phyloP scores from a whole-genome alignment of 64 coral and sea anemone species.

The Montipora cactus region DNA sequence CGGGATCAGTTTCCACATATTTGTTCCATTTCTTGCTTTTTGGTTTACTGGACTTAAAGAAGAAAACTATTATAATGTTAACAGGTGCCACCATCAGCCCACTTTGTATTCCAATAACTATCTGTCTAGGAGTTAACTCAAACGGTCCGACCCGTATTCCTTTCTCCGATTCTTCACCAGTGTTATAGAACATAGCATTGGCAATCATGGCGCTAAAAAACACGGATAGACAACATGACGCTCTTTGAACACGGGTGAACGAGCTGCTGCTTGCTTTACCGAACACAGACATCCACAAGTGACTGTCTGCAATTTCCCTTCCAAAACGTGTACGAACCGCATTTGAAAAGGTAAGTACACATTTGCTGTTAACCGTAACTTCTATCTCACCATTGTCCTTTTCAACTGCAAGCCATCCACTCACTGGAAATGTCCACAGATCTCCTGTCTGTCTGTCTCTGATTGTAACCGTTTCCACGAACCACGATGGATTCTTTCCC shows the following conservation, averaged over 20 bases:
- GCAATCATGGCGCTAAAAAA: constrained; percentile 57
- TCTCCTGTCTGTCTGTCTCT: constrained; percentile 40
- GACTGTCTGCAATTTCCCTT: constrained; percentile 11
- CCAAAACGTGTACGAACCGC: background rate
- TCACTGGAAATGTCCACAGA: constrained; percentile 16
- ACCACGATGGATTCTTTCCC: constrained; percentile 65
- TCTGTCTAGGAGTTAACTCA: constrained; percentile 22
- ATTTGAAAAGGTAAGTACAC: background rate
- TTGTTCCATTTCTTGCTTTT: background rate
- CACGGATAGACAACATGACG: constrained; percentile 43
- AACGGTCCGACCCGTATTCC: constrained; percentile 18
- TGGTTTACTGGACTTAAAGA: constrained; percentile 21
- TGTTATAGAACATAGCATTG: constrained; percentile 69
- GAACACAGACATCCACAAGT: constrained; percentile 61
- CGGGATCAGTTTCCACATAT: background rate
- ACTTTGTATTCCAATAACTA: constrained; percentile 23
- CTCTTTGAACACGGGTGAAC: constrained; percentile 65
- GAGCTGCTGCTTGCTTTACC: constrained; percentile 31
- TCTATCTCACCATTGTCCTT: constrained; percentile 63
- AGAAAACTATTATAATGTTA: constrained; percentile 5
- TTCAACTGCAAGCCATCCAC: constrained; percentile 69
- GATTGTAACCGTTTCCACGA: constrained; percentile 22
- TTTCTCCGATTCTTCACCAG: constrained; percentile 5
- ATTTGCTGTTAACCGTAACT: background rate
- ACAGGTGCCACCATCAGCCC: constrained; percentile 12